Conservation (phyloP, 1,140 invertebrate species). For the Trypoxylus dichotomus region DNA sequence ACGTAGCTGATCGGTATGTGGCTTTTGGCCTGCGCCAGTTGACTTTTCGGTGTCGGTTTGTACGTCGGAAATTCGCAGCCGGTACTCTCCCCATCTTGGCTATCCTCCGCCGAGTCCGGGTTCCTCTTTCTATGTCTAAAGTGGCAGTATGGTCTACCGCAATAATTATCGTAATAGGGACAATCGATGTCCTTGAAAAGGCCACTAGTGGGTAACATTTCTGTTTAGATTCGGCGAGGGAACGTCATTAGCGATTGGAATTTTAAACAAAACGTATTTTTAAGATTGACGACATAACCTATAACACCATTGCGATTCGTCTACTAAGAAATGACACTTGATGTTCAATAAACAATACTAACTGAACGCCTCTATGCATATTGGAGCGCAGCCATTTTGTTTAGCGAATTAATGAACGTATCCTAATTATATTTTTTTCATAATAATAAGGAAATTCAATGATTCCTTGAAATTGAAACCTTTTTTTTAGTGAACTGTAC, state of each 20-base stretch:
- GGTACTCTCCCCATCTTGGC: conserved; percentile 19
- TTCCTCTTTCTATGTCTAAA: conserved; percentile 76
- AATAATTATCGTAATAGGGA: conserved; percentile 78
- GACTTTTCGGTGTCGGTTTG: conserved; percentile 54
- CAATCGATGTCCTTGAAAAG: conserved; percentile 82
- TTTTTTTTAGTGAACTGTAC: too few relatives aligned
- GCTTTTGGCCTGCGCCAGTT: conserved; percentile 48
- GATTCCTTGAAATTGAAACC: too few relatives aligned
- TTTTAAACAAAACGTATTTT: conserved; percentile 13
- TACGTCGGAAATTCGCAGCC: conserved; percentile 51
- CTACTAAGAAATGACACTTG: neutral
- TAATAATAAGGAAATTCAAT: too few relatives aligned
- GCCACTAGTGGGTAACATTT: conserved; percentile 84
- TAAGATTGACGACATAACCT: neutral
- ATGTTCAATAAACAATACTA: neutral
- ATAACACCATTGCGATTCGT: neutral
- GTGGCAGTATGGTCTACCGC: conserved; percentile 86
- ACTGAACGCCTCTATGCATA: neutral
- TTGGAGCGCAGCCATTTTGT: neutral
- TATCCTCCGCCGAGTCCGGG: conserved; percentile 29
- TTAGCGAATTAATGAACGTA: neutral
- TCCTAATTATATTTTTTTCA: neutral
- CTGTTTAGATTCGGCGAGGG: neutral
- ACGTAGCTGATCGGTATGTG: conserved; percentile 53
- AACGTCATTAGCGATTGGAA: neutral